Base-by-base conservation (phyloP, 2,888 invertebrate species). In the Melolontha melolontha region DNA sequence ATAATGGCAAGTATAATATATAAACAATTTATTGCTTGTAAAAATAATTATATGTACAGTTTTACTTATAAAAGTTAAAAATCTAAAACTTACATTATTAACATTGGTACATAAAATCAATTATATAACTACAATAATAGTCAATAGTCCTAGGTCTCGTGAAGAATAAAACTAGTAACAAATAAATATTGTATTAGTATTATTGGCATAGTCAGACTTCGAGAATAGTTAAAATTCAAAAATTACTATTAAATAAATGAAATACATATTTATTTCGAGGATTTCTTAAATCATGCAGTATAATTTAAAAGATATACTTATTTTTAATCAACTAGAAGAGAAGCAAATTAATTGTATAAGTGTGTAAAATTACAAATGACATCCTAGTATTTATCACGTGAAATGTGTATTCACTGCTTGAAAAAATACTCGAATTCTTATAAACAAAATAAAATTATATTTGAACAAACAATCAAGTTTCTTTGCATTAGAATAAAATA, bases 91-190 rank as follows among this genome's bases (percentile, higher is more conserved):
- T 44, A 62, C 34, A 54, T 63, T 55, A 52, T 67, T 67, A 67
- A 67, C 69, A 69, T 66, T 69, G 69, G 69, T 69, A 69, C 66
- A 69, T 59, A 65, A 54, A 34, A 49, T 49, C 39, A 50, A 55
- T 51, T 52, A 51, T 29, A 49, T 51, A 44, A 16, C 52, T 29
- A 62, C 49, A 44, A 49, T 59, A 59, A 27, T 34, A 22, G 12
- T 49, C 47, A 44, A 22, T 17, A 49, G 11, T 17, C 22, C 27
- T 49, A 49, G 47, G 34, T 62, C 17, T 17, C 17, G 10, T 6
- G 34, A 34, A n/a, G 39, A 47, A 62, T 47, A 47, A 29, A 47
- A 62, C 49, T 62, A 62, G 47, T 62, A 62, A 49, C 49, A 62
- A 49, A 62, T 62, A 62, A 62, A 62, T 62, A 62, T 62, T 29